Evolutionary conservation across 2,888 invertebrate genomes (phyloP), one percentile per base, ranked within the genome.

Genomic region (Caenorhabditis angaria): DNA sequence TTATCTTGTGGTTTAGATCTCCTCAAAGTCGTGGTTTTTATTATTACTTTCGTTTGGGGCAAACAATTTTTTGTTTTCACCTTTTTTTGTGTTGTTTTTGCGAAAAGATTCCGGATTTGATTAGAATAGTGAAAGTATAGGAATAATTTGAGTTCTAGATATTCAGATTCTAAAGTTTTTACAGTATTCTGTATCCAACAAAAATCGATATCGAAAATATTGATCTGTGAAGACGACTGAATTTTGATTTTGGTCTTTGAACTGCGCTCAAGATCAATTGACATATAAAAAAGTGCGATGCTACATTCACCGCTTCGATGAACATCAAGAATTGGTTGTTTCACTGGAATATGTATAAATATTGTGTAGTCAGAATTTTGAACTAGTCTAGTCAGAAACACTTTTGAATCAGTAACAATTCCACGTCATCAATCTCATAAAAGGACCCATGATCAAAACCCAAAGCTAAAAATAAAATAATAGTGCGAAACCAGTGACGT

Each of bases 1-100:
- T 41, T 41, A 41, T 41, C 41, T 41, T 41, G 41, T 41, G 41
- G 41, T n/a, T n/a, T n/a, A n/a, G n/a, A n/a, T n/a, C n/a, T n/a
- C n/a, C n/a, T n/a, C n/a, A n/a, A n/a, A n/a, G n/a, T n/a, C n/a
- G n/a, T 41, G 41, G 18, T 18, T 18, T 41, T 18, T 41, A 41
- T 41, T 41, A 41, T 41, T 41, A 41, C 41, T 41, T 41, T 41
- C 41, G 41, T 18, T 41, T 41, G 14, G n/a, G n/a, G n/a, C n/a
- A n/a, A n/a, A n/a, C n/a, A n/a, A n/a, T n/a, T 41, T 41, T 41
- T 41, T 18, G 41, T 41, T 41, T 41, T 41, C 41, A 41, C 18
- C 2, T 41, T 41, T 41, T 41, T 32, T n/a, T n/a, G n/a, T n/a
- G n/a, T n/a, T n/a, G n/a, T n/a, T n/a, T n/a, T n/a, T n/a, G n/a